phyloP scores from a whole-genome alignment of 2,113 vertebrate species.

The Oreotrochilus melanogaster region DNA sequence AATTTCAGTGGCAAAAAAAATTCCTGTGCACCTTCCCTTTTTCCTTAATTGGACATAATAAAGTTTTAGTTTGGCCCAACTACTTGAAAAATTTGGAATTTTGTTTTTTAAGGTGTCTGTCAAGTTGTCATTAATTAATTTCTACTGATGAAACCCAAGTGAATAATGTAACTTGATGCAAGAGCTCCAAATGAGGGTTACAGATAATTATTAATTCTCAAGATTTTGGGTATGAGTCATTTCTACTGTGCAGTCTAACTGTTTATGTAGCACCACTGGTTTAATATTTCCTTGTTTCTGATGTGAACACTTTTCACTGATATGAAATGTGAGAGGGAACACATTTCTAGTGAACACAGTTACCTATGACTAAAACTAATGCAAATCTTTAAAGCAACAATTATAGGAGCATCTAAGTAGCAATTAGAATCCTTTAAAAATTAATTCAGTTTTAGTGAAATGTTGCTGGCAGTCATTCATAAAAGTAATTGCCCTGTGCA shows the following conservation, averaged over 20 bases:
- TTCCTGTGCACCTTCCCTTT: not conserved
- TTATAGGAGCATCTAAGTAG: constrained; percentile 1
- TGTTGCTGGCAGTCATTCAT: constrained; percentile 58
- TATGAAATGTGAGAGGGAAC: not conserved
- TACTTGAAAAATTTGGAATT: not conserved
- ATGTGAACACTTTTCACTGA: not conserved
- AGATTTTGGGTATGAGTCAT: constrained; percentile 22
- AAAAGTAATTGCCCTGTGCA: constrained; percentile 53
- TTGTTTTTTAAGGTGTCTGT: constrained; percentile 20
- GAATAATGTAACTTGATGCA: not conserved
- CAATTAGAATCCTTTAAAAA: constrained; percentile 56
- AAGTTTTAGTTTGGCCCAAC: constrained; percentile 5
- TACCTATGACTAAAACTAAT: not conserved
- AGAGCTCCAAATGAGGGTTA: not conserved
- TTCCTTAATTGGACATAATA: not conserved
- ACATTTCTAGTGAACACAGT: not conserved
- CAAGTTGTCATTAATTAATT: constrained; percentile 31
- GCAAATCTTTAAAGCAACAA: not conserved
- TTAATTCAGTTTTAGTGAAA: constrained; percentile 59
- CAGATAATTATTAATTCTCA: constrained; percentile 42
- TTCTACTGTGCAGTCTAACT: not conserved
- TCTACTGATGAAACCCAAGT: constrained; percentile 19
- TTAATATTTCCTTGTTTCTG: constrained; percentile 28
- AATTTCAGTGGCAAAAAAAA: not conserved
- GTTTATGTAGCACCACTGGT: not conserved